phyloP scores from a whole-genome alignment of 2,113 vertebrate species.

The Cepphus grylle region DNA sequence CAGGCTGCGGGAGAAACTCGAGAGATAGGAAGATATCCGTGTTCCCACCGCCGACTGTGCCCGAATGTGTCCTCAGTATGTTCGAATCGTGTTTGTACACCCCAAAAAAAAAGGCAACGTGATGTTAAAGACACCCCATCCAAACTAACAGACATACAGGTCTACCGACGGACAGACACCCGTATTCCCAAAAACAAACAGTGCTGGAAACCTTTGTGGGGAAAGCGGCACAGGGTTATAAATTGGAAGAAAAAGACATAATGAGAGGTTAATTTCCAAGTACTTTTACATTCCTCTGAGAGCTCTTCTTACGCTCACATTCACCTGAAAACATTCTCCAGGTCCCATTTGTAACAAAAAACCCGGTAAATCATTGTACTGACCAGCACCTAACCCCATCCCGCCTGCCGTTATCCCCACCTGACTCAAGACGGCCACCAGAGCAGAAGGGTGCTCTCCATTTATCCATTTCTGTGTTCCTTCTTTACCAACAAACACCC shows the following conservation, averaged over 20 bases:
- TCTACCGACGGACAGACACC: neutral
- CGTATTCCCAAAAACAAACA: accelerated
- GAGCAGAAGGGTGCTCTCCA: neutral
- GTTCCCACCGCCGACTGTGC: neutral
- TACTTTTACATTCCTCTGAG: neutral
- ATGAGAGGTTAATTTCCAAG: neutral
- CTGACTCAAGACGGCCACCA: accelerated
- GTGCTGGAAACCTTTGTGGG: neutral
- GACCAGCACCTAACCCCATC: neutral
- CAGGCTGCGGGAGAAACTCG: neutral
- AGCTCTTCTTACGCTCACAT: neutral
- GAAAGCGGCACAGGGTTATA: neutral
- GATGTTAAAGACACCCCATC: too few species aligned
- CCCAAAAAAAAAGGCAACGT: neutral
- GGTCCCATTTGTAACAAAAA: accelerated
- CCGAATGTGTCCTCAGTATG: accelerated
- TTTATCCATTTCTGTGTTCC: accelerated
- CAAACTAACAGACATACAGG: too few species aligned
- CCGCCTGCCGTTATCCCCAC: neutral
- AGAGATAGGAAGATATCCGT: neutral
- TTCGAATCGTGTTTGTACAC: neutral
- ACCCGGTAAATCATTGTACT: neutral
- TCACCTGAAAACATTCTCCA: neutral
- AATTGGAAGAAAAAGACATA: accelerated
- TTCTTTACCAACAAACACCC: neutral